These are phyloP conservation scores for Pandemis corylana DNA, from an alignment of 2,888 invertebrate species.

Conservation along the genomic window DNA sequence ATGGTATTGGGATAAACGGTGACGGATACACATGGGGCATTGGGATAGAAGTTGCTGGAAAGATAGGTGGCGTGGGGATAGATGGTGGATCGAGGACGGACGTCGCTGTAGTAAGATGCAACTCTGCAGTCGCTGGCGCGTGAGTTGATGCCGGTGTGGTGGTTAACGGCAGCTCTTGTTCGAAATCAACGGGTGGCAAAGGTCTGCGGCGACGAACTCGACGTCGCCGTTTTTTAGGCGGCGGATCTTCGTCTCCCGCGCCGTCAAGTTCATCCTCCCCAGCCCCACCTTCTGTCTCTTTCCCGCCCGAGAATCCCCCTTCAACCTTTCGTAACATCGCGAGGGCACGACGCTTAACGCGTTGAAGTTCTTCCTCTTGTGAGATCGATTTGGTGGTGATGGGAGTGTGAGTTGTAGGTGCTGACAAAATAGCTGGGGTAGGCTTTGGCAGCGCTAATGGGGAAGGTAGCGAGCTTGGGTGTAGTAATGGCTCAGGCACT, in stretches of 20 bases:
- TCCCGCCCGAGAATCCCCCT: background rate
- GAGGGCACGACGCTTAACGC: slow-evolving; percentile 19
- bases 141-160: background rate
- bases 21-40: background rate
- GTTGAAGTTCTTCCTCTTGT: background rate
- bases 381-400: background rate
- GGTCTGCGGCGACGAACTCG: slow-evolving; percentile 25
- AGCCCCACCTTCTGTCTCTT: background rate
- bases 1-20: background rate
- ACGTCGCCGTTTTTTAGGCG: slow-evolving; percentile 24
- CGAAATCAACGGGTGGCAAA: background rate
- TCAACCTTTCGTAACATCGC: slow-evolving; percentile 9
- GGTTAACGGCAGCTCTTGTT: background rate
- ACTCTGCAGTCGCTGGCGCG: background rate
- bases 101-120: background rate
- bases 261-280: slow-evolving; percentile 14
- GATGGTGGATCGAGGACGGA: background rate
- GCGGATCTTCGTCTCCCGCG: background rate
- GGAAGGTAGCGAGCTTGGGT: background rate
- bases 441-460: background rate
- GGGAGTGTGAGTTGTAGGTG: background rate
- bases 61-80: background rate
- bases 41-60: background rate
- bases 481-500: background rate
- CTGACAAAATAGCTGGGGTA: background rate